phyloP scores from a whole-genome alignment of 2,113 vertebrate genomes.

The Nyctereutes procyonoides region DNA sequence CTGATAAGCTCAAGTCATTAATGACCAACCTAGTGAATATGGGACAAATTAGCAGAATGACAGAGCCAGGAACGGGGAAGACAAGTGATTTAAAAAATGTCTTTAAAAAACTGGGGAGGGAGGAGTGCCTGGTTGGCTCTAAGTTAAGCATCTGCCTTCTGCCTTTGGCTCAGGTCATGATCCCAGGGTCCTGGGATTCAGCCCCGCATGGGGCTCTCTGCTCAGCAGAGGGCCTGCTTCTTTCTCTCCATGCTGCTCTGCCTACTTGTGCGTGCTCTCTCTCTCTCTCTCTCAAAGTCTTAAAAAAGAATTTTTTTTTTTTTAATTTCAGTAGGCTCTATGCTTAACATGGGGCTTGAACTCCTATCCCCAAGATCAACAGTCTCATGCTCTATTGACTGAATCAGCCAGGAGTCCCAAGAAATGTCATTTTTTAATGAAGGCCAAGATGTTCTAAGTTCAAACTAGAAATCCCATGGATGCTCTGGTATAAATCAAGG shows the following conservation, averaged over 20 bases:
- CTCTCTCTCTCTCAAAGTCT: too few species aligned
- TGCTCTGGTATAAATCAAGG: constrained; percentile 29
- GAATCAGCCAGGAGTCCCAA: background rate
- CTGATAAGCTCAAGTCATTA: background rate
- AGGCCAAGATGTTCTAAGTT: constrained; percentile 15
- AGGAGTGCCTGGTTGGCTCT: background rate
- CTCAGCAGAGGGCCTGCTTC: too few species aligned
- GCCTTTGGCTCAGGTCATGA: background rate
- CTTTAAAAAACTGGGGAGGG: background rate
- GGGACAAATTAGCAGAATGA: background rate
- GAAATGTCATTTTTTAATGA: constrained; percentile 23
- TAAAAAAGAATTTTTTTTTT: background rate
- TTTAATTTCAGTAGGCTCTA: background rate
- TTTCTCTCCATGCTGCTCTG: too few species aligned
- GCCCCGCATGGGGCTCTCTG: too few species aligned
- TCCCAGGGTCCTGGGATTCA: background rate
- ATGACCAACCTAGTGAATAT: background rate
- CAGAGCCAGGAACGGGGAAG: background rate
- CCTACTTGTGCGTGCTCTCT: too few species aligned
- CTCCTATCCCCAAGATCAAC: background rate
- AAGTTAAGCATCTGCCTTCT: background rate
- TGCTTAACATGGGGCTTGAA: background rate
- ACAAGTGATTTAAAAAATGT: constrained; percentile 31
- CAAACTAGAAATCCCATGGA: constrained; percentile 16
- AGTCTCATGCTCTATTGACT: background rate